A percentile compares a stretch with the other conserved stretches of the same genome.
Conservation (phyloP, 2,797 vertebrate genomes). For the Sebastiscus tertius region DNA sequence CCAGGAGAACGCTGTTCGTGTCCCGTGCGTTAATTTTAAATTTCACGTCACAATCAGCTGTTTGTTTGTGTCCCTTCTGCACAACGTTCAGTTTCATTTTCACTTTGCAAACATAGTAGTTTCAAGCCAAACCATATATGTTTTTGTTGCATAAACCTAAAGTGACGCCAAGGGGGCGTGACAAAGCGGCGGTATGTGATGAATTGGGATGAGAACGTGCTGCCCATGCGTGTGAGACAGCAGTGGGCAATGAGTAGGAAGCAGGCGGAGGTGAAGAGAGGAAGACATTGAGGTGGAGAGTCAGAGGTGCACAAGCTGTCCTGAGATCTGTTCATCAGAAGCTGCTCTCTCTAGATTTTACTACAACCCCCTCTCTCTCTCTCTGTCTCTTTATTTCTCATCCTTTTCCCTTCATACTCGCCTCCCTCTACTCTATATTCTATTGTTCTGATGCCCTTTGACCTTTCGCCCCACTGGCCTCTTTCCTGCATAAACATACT, state of each 20-base stretch:
- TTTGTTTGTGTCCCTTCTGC: too few relatives aligned
- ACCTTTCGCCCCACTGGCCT: constrained; percentile 26
- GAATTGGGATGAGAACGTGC: too few relatives aligned
- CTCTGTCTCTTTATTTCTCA: not conserved
- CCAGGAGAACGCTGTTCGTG: fast-evolving
- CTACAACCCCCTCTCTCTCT: not conserved
- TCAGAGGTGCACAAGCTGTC: not conserved
- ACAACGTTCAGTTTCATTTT: too few relatives aligned
- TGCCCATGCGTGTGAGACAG: not conserved
- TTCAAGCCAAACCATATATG: too few relatives aligned
- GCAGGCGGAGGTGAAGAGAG: not conserved
- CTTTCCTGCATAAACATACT: constrained; percentile 25
- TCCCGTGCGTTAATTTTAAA: too few relatives aligned
- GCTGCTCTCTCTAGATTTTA: not conserved
- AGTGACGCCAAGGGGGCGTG: too few relatives aligned
- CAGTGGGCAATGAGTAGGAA: not conserved
- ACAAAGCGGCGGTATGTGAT: too few relatives aligned
- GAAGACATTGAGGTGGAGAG: not conserved
- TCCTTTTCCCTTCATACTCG: not conserved
- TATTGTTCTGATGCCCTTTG: constrained; percentile 35
- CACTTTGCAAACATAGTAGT: too few relatives aligned
- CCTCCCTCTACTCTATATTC: constrained; percentile 5
- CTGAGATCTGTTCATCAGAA: not conserved
- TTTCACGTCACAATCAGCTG: too few relatives aligned
- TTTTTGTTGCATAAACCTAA: too few relatives aligned